These are phyloP conservation scores for Barypeithes pellucidus DNA, from an alignment of 2,888 invertebrate species.

Conservation along the genomic window DNA sequence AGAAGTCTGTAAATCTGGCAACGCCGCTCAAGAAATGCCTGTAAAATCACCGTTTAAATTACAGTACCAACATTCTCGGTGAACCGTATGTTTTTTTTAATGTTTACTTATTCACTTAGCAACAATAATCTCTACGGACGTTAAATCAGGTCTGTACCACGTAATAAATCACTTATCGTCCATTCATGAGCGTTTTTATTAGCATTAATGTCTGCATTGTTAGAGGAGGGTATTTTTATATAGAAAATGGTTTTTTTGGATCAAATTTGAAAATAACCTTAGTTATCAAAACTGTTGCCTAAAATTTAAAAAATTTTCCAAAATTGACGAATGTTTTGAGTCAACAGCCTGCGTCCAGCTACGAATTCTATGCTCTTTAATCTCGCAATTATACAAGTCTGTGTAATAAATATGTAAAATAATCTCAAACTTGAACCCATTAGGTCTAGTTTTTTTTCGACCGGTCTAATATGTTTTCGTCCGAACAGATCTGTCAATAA, in stretches of 20 bases:
- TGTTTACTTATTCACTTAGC: constrained; percentile 47
- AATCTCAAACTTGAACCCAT: neutral
- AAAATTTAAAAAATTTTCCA: no score
- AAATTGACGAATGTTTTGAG: no score
- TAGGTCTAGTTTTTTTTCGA: neutral
- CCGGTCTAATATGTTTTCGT: constrained; percentile 11
- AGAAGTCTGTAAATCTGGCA: constrained; percentile 23
- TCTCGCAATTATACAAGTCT: neutral
- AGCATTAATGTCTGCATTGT: constrained; percentile 9
- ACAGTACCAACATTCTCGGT: constrained; percentile 37
- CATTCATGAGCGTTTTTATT: constrained; percentile 36
- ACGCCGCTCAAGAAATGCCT: constrained; percentile 19
- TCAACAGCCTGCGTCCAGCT: no score
- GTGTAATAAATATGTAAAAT: neutral
- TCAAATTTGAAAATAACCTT: no score
- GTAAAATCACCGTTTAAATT: constrained; percentile 36
- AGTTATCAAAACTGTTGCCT: no score
- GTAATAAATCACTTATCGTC: constrained; percentile 29
- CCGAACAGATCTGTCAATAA: constrained; percentile 23
- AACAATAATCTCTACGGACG: constrained; percentile 41
- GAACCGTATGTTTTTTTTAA: constrained; percentile 39
- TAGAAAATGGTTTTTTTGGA: neutral
- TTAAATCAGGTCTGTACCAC: constrained; percentile 35
- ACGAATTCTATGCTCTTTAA: no score
- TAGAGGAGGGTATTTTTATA: neutral